Evolutionary conservation across 2,797 vertebrate species (phyloP), one percentile per base, ranked within the genome.

Genomic region (Catamblyrhynchus diadema): DNA sequence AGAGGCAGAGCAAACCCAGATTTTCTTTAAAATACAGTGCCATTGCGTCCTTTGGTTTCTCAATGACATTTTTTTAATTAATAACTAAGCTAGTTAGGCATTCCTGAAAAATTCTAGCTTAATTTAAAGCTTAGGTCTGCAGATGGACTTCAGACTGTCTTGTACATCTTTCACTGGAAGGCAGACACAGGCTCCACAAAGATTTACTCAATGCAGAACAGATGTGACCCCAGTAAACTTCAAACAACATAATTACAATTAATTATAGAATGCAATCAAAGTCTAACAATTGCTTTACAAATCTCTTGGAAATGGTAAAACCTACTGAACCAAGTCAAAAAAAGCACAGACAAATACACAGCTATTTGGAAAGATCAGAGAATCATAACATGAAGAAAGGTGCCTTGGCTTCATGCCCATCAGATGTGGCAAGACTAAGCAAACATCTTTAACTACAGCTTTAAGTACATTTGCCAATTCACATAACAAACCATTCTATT

Each of bases 351-450:
- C 53, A 89, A 85, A 80, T 47, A 70, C 19, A 47, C 19, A 85
- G 4, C 35, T 82, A 71, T 50, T 71, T 83, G 50, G n/a, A 93
- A 80, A 85, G 60, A 90, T 32, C 64, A 77, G 16, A 77, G 81
- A 77, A 70, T 57, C 19, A 0, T 35, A 90, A 89, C 19, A 44
- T 28, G 30, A 93, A 94, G 44, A 93, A 90, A 94, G 35, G 70
- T 70, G 54, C 27, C 17, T 47, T 72, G 91, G 85, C 45, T 73
- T 83, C 53, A 65, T 3, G 75, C 93, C 96, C 88, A 97, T 95
- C 92, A 95, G 96, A 93, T 89, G 88, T 87, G 93, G 93, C 74
- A 95, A 93, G 66, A 89, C 64, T 57, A 87, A 35, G 50, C 65
- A 94, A 95, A 88, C 57, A 64, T 27, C 57, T 92, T 80, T 73